Evolutionary conservation across 2,797 vertebrate genomes (phyloP), one percentile per base, ranked within the genome.

Genomic region (Liparis tanakae): DNA sequence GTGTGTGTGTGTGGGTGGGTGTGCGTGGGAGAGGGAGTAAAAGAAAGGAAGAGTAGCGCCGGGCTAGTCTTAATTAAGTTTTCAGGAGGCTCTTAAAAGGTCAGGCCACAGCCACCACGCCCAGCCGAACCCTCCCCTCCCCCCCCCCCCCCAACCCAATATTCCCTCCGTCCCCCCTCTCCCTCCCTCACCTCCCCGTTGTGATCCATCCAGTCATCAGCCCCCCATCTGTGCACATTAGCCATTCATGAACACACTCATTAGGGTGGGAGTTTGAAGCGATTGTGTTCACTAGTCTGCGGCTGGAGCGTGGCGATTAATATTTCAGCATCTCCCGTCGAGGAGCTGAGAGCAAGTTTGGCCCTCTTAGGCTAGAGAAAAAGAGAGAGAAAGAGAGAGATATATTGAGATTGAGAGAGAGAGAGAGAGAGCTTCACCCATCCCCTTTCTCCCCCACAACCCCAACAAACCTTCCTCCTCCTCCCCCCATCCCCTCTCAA

Each of bases 271-370:
- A 92, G 92, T 94, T 94, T 93, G 92, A 93, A 94, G 93, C 92
- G 86, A 89, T 93, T 91, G 92, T 93, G 91, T 92, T 93, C 93
- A 89, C 89, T 86, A 90, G 93, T 92, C 93, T 94, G 90, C 67
- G 89, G 92, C 92, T 86, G 88, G 87, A 92, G 90, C 83, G 84
- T 88, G 89, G 84, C 81, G 88, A 94, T 95, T 94, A 95, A 95
- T 94, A 94, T 94, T 95, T 95, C 90, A 95, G 89, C 82, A 82
- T 90, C 93, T 94, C 93, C 92, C 85, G 89, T 90, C 70, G 91
- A 89, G 93, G 91, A 92, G 92, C 92, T 93, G 92, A 94, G 91
- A 94, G 93, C 90, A 89, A 89, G 89, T 92, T 91, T 91, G 89
- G 90, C 87, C 90, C 83, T 92, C 87, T 91, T 87, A 89, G 79